Evolutionary conservation across 1,140 invertebrate genomes (phyloP).

Genomic region (Pseudachorutes palmiensis): DNA sequence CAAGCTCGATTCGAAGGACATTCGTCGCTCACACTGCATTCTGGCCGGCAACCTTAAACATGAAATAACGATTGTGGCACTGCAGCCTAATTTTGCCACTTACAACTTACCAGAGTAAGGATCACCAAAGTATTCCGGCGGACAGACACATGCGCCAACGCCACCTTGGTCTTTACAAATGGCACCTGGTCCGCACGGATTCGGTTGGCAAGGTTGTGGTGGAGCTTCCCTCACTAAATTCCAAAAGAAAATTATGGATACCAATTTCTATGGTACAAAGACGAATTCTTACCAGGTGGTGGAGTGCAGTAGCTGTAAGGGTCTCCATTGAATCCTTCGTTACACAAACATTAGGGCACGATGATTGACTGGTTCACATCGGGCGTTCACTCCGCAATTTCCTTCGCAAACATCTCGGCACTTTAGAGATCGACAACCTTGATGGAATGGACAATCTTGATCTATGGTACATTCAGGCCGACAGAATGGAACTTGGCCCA

Average conservation of each 20-base stretch:
- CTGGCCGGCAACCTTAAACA: constrained; percentile 52
- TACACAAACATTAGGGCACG: constrained; percentile 41
- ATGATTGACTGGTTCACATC: constrained; percentile 40
- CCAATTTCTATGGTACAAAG: too few relatives aligned
- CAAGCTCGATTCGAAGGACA: constrained; percentile 77
- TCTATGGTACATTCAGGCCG: constrained; percentile 38
- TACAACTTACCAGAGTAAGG: constrained; percentile 23
- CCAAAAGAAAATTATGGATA: constrained; percentile 45
- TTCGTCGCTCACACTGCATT: constrained; percentile 56
- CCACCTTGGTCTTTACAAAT: constrained; percentile 57
- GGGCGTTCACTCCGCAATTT: constrained; percentile 58
- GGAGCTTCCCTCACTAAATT: background rate
- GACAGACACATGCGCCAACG: constrained; percentile 42
- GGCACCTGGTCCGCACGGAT: constrained; percentile 42
- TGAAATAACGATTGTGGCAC: background rate
- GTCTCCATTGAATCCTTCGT: constrained; percentile 27
- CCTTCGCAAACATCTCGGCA: constrained; percentile 64
- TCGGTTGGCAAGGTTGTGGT: background rate
- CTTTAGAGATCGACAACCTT: constrained; percentile 38
- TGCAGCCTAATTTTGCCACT: background rate
- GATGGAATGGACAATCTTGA: constrained; percentile 31
- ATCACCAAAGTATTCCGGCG: constrained; percentile 63
- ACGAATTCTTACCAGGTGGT: too few relatives aligned
- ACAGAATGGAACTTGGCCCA: constrained; percentile 10
- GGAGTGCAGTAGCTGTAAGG: background rate